Evolutionary conservation across 2,113 vertebrate genomes (phyloP).

Genomic region (Rutilus rutilus): DNA sequence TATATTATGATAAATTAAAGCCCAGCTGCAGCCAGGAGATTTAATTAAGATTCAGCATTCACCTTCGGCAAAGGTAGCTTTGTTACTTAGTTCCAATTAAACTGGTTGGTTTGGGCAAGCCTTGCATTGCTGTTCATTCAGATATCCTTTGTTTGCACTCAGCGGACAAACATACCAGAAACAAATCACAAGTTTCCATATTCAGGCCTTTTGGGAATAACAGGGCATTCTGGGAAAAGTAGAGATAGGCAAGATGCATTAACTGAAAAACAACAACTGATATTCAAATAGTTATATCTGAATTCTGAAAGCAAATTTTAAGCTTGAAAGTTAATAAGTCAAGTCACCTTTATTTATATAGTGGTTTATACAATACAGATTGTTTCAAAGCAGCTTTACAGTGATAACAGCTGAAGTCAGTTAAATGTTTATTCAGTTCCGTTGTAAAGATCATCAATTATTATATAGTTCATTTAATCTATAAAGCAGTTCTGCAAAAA

Average conservation of each 20-base stretch:
- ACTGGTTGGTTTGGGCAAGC: conserved; percentile 58
- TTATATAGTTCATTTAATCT: too few relatives aligned
- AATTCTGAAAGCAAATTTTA: background rate
- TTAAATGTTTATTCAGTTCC: too few relatives aligned
- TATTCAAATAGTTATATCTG: background rate
- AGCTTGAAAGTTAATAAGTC: background rate
- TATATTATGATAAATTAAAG: conserved; percentile 73
- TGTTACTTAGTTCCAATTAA: conserved; percentile 70
- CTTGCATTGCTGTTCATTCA: conserved; percentile 55
- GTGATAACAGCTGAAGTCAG: too few relatives aligned
- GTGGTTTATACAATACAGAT: too few relatives aligned
- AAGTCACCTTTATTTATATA: too few relatives aligned
- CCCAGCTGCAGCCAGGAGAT: conserved; percentile 64
- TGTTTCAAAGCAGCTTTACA: too few relatives aligned
- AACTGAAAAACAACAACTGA: conserved; percentile 7
- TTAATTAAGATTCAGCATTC: conserved; percentile 74
- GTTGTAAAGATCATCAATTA: too few relatives aligned
- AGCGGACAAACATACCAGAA: conserved; percentile 59
- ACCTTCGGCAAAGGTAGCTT: conserved; percentile 68
- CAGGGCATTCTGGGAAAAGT: background rate
- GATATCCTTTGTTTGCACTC: conserved; percentile 69
- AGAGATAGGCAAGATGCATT: background rate
- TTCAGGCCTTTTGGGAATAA: conserved; percentile 26
- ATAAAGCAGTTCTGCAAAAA: too few relatives aligned
- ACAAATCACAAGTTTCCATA: conserved; percentile 49